phyloP scores from a whole-genome alignment of 2,888 invertebrate species.

The Sthenelais limicola region DNA sequence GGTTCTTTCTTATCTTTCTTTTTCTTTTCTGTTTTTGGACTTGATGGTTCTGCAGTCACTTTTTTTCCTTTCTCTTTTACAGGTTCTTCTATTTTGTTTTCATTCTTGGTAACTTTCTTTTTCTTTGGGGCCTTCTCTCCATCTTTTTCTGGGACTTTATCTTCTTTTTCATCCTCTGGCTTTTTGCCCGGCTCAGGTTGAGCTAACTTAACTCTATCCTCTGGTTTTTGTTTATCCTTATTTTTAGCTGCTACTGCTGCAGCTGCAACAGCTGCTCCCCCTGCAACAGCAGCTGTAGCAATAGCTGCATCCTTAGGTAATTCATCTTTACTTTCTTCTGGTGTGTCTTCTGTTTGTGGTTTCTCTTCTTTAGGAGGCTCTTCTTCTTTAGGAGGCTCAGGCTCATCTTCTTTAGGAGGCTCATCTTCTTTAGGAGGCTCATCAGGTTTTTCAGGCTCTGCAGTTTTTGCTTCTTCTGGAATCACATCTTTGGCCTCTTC shows the following conservation, averaged over 20 bases:
- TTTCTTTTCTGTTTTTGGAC: neutral
- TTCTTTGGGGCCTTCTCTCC: neutral
- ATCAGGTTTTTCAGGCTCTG: neutral
- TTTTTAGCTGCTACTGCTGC: neutral
- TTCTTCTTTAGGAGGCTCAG: no score
- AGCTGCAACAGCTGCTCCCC: neutral
- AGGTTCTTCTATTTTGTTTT: neutral
- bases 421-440: neutral
- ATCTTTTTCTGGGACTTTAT: neutral
- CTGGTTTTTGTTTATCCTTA: slow-evolving; percentile 7
- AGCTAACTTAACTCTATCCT: slow-evolving; percentile 4
- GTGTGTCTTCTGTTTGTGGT: neutral
- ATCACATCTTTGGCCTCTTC: neutral
- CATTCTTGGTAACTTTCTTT: neutral
- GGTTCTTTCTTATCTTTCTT: neutral
- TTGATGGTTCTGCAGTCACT: neutral
- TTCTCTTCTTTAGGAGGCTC: no score
- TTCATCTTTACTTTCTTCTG: neutral
- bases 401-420: no score
- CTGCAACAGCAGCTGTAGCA: slow-evolving; percentile 11
- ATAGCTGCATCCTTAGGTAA: neutral
- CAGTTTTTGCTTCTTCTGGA: neutral
- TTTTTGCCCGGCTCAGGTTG: neutral
- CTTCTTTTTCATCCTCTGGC: neutral
- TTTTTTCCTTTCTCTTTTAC: no score